Evolutionary conservation across 2,797 vertebrate species (phyloP).

Genomic region (Acanthopagrus latus): DNA sequence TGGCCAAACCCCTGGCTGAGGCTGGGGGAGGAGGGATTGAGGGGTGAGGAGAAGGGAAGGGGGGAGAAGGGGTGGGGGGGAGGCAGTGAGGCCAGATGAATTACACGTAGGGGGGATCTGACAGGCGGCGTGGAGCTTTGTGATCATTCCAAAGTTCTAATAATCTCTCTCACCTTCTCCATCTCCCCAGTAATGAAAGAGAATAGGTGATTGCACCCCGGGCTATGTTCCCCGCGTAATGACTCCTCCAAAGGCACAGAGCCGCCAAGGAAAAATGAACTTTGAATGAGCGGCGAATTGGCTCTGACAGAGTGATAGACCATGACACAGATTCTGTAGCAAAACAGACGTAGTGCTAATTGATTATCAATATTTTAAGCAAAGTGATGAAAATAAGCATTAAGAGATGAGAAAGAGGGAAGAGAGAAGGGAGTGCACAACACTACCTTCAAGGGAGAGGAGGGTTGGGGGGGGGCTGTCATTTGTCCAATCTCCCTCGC

Average conservation of each 20-base stretch:
- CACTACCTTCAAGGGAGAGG: slow-evolving; percentile 54
- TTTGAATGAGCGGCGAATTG: slow-evolving; percentile 97
- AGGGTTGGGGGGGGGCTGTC: slow-evolving; percentile 45
- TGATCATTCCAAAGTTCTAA: slow-evolving; percentile 99
- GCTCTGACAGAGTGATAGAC: slow-evolving; percentile 98
- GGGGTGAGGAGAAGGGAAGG: slow-evolving; percentile 34
- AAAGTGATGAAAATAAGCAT: slow-evolving; percentile 99
- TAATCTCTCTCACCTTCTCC: slow-evolving; percentile 99
- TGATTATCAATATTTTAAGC: slow-evolving; percentile 99
- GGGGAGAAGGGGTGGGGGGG: slow-evolving; percentile 11
- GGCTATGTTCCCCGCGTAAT: slow-evolving; percentile 91
- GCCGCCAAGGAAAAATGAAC: slow-evolving; percentile 92
- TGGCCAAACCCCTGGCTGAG: slow-evolving; percentile 91
- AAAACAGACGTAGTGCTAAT: slow-evolving; percentile 99
- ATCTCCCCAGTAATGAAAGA: slow-evolving; percentile 99
- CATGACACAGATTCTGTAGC: slow-evolving; percentile 97
- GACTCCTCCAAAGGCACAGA: slow-evolving; percentile 89
- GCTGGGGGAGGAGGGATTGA: slow-evolving; percentile 59
- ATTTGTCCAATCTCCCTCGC: slow-evolving; percentile 60
- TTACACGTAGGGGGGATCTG: slow-evolving; percentile 99
- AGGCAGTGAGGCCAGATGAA: slow-evolving; percentile 92
- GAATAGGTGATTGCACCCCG: slow-evolving; percentile 99
- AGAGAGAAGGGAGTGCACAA: slow-evolving; percentile 54
- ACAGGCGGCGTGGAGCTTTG: slow-evolving; percentile 99
- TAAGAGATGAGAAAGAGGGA: slow-evolving; percentile 89